Conservation (phyloP, 1,140 invertebrate species). For the Dendrolimus kikuchii region DNA sequence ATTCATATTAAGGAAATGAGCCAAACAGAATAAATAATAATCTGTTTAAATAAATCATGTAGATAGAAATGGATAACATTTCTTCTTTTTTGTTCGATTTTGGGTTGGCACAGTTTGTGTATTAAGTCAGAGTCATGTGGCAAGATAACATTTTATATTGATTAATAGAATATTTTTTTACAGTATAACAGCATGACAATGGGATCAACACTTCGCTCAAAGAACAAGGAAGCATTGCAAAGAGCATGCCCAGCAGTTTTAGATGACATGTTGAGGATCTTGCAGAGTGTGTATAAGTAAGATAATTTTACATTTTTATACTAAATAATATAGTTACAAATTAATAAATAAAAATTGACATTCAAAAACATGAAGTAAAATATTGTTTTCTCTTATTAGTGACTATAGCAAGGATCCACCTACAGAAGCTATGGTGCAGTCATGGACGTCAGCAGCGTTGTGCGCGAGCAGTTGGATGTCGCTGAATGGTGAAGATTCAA, state of each 20-base stretch:
- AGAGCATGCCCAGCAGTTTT: constrained; percentile 52
- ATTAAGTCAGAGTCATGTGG: not conserved
- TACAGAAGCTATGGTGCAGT: constrained; percentile 32
- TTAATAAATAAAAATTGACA: not conserved
- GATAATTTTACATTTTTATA: constrained; percentile 7
- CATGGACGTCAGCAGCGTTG: constrained; percentile 43
- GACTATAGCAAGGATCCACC: constrained; percentile 44
- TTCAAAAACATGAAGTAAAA: not conserved
- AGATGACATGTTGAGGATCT: constrained; percentile 51
- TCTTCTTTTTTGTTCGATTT: too few relatives aligned
- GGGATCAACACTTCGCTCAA: constrained; percentile 45
- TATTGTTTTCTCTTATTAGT: constrained; percentile 16
- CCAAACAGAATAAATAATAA: too few relatives aligned
- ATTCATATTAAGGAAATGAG: too few relatives aligned
- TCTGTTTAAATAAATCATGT: too few relatives aligned
- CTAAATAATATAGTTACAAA: constrained; percentile 1
- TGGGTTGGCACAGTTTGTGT: too few relatives aligned
- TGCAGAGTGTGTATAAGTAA: constrained; percentile 56
- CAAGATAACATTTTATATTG: not conserved
- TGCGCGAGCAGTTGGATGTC: constrained; percentile 55
- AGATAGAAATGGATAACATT: too few relatives aligned
- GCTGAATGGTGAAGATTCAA: constrained; percentile 32
- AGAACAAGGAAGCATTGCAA: constrained; percentile 46
- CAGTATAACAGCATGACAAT: constrained; percentile 70
- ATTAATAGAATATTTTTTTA: constrained; percentile 1